phyloP scores from a whole-genome alignment of 2,113 vertebrate genomes.

The Rhea americana region DNA sequence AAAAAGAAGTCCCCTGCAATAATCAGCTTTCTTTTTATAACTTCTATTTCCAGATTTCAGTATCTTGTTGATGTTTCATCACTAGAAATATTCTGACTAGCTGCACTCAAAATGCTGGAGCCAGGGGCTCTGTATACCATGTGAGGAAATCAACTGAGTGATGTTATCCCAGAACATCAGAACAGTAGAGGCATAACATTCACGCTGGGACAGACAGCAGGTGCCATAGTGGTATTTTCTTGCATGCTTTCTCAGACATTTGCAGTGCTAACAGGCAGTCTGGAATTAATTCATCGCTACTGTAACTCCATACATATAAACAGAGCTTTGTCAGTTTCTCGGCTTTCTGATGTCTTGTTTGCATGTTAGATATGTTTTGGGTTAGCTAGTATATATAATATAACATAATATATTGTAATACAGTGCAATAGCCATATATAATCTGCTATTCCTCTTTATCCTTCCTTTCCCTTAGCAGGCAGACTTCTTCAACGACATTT shows the following conservation, averaged over 20 bases:
- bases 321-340: neutral
- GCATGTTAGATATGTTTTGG: neutral
- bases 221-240: neutral
- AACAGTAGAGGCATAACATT: neutral
- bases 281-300: neutral
- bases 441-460: neutral
- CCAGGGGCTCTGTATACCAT: neutral
- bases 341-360: neutral
- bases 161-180: neutral
- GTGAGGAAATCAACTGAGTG: rapidly evolving
- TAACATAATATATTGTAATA: neutral
- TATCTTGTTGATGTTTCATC: neutral
- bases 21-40: neutral
- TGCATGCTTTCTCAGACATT: neutral
- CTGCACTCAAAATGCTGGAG: neutral
- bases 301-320: neutral
- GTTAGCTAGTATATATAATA: neutral
- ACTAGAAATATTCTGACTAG: neutral
- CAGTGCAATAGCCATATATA: neutral
- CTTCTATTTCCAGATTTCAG: neutral
- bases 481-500: neutral
- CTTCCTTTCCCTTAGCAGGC: neutral
- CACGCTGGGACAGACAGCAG: neutral
- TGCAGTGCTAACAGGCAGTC: neutral
- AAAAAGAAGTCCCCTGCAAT: rapidly evolving